These are phyloP conservation scores for Rhadinocentrus ornatus DNA, from an alignment of 2,797 vertebrate species.

Conservation along the genomic window DNA sequence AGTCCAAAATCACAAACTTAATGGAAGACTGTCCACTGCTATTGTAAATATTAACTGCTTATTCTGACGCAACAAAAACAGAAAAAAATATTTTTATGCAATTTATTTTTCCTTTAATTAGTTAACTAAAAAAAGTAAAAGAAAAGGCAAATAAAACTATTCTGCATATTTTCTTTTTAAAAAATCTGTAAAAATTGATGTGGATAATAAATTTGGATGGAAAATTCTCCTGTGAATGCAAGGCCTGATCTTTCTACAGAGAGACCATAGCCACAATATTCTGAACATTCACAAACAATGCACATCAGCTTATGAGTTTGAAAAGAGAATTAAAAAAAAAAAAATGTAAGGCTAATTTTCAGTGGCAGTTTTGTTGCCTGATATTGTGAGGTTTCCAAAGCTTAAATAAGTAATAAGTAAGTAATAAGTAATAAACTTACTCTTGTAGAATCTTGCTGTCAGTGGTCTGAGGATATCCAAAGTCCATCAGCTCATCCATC, in stretches of 20 bases:
- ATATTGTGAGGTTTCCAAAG: neutral
- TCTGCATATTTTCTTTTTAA: neutral
- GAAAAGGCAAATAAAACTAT: neutral
- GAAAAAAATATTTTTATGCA: no score
- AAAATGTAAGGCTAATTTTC: neutral
- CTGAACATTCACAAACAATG: neutral
- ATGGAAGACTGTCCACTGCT: no score
- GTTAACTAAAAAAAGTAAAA: neutral
- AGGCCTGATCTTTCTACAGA: neutral
- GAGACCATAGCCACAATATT: neutral
- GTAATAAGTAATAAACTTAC: conserved; percentile 87
- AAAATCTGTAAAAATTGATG: no score
- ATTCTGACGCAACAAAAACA: neutral
- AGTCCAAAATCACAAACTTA: no score
- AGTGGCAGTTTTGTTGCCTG: neutral
- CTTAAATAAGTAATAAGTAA: neutral
- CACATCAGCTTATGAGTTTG: neutral
- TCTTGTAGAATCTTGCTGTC: conserved; percentile 99
- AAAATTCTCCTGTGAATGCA: neutral
- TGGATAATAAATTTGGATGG: no score
- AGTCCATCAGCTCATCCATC: conserved; percentile 98
- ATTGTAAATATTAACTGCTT: no score
- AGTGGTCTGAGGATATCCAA: conserved; percentile 97
- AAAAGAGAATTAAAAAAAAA: neutral
- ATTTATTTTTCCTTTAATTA: no score